Evolutionary conservation across 2,113 vertebrate species (phyloP).

Genomic region (Lagenorhynchus albirostris): DNA sequence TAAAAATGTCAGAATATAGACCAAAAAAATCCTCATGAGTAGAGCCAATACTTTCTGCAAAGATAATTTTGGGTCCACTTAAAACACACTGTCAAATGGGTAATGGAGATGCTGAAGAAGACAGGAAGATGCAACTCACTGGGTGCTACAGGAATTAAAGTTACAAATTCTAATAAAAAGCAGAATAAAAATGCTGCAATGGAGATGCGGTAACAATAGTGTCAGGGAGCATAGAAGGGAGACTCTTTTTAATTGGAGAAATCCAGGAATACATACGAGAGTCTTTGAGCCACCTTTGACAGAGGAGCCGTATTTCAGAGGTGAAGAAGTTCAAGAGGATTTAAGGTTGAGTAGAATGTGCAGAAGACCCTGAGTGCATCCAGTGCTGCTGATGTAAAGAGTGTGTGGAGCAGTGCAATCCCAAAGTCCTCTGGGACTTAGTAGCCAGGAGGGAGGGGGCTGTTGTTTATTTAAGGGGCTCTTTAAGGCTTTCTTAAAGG

Average conservation of each 20-base stretch:
- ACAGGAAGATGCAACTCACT: background rate
- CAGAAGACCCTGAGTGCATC: background rate
- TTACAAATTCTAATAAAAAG: background rate
- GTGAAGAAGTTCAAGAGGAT: background rate
- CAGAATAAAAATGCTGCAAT: background rate
- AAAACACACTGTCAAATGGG: background rate
- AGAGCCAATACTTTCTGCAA: background rate
- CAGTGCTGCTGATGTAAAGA: background rate
- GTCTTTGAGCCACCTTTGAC: background rate
- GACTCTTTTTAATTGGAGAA: background rate
- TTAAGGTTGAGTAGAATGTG: background rate
- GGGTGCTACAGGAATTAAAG: background rate
- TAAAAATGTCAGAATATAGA: background rate
- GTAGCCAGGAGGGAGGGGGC: background rate
- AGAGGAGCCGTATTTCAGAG: background rate
- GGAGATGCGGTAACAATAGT: background rate
- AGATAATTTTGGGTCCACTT: background rate
- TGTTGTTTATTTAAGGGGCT: background rate
- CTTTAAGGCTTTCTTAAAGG: background rate
- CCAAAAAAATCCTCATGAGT: background rate
- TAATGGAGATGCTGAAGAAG: background rate
- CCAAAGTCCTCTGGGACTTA: background rate
- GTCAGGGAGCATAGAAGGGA: background rate
- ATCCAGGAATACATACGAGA: background rate
- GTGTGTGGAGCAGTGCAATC: too few relatives aligned